Evolutionary conservation across 2,888 invertebrate genomes (phyloP), one percentile per base, ranked within the genome.

Genomic region (Caenorhabditis zanzibari): DNA sequence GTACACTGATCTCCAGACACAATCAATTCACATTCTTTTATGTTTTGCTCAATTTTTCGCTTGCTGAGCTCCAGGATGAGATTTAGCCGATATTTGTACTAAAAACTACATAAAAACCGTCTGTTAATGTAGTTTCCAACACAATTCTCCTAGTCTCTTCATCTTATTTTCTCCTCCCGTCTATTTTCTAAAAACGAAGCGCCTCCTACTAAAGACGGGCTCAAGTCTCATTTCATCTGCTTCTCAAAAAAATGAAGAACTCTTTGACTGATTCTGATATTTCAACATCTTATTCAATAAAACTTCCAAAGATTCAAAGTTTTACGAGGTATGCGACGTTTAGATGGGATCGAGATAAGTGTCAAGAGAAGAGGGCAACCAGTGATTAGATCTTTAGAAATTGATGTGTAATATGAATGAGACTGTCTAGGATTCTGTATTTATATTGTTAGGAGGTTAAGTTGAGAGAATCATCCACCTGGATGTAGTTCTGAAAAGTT

Each of bases 41-140:
- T 47, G 47, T 47, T 47, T 44, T 44, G 44, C 10, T 26, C 12
- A 3, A 22, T 49, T 32, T 32, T 14, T 47, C 32, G 16, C 41
- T 26, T 38, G 14, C 35, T 49, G 59, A 38, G 73, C 52, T 14
- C 38, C 56, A 6, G 28, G 54, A 32, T 63, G 61, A 68, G 64
- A 76, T 68, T 59, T 69, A 58, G 71, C 63, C n/a, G 28, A 71
- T 54, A 63, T 77, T 56, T 77, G 59, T 76, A 68, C 77, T 77
- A 63, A 71, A 63, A 24, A 71, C 77, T 77, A 77, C 77, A 77
- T 56, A 77, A 71, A 59, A 77, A 71, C 68, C 77, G 69, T 63
- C 69, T 77, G 61, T 56, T 69, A 71, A 77, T 77, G 77, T 77
- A 77, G 77, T 63, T 59, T 52, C 54, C 52, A 69, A 14, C 52